Evolutionary conservation across 2,888 invertebrate species (phyloP).

Genomic region (Xylota segnis): DNA sequence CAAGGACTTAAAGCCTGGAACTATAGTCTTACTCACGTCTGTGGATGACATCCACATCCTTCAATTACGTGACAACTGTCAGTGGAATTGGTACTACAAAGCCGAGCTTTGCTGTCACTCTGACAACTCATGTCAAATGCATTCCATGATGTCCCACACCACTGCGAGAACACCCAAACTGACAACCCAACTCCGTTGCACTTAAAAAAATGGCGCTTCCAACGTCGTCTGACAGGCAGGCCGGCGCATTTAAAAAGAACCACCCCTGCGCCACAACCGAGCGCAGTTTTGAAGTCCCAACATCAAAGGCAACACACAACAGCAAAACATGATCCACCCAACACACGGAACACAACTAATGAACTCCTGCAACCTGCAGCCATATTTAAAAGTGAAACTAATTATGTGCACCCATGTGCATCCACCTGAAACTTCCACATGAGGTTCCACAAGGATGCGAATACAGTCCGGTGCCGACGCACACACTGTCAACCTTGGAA

Average conservation of each 20-base stretch:
- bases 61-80: no score
- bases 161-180: neutral
- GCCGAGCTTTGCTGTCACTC: no score
- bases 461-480: conserved; percentile 39
- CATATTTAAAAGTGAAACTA: conserved; percentile 77
- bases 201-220: conserved; percentile 4
- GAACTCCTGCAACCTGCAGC: conserved; percentile 73
- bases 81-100: no score
- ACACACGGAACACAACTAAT: conserved; percentile 52
- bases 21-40: no score
- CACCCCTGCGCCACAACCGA: conserved; percentile 34
- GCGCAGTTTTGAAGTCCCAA: conserved; percentile 45
- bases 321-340: conserved; percentile 70
- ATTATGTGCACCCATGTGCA: conserved; percentile 75
- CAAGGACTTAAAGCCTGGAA: no score
- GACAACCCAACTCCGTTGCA: neutral
- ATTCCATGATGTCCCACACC: no score
- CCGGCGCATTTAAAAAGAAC: conserved; percentile 14
- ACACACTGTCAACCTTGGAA: conserved; percentile 12
- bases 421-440: conserved; percentile 71
- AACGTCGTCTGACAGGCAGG: neutral
- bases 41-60: no score
- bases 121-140: no score
- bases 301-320: conserved; percentile 55
- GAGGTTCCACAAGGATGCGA: conserved; percentile 71